Evolutionary conservation across 2,113 vertebrate species (phyloP).

Genomic region (Ciconia boyciana): DNA sequence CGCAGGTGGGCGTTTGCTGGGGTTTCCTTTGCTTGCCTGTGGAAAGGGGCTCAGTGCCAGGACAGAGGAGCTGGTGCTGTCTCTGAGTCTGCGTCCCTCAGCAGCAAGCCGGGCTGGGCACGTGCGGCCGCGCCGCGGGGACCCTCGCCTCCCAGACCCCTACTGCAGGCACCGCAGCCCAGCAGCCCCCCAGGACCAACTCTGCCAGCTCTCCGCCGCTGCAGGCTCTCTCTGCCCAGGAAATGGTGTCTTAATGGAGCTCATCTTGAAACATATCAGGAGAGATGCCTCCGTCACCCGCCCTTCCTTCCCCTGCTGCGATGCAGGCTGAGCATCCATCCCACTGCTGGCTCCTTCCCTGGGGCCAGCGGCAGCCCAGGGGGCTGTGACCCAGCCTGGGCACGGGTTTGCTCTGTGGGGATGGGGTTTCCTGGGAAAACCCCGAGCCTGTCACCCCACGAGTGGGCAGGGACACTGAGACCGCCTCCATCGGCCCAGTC

Average conservation of each 20-base stretch:
- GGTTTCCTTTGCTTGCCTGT: not conserved
- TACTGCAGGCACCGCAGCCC: not conserved
- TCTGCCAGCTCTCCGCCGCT: rapidly evolving
- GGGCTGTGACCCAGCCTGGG: not conserved
- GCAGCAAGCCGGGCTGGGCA: not conserved
- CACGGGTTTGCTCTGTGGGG: not conserved
- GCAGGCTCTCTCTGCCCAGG: not conserved
- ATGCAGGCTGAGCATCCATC: not conserved
- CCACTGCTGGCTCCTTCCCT: not conserved
- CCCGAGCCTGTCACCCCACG: not conserved
- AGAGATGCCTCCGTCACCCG: not conserved
- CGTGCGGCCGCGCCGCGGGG: rapidly evolving
- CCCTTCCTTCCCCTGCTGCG: rapidly evolving
- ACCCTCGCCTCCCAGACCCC: not conserved
- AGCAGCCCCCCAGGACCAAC: not conserved
- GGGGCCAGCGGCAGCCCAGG: not conserved
- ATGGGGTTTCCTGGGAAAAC: not conserved
- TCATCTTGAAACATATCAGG: not conserved
- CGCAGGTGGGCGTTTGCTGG: not conserved
- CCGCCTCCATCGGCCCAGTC: not conserved
- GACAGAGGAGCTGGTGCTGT: not conserved
- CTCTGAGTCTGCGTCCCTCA: not conserved
- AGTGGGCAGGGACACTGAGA: not conserved
- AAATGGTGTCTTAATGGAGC: not conserved
- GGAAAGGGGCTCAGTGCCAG: not conserved